Conservation (phyloP, 2,888 invertebrate species). For the Homarus gammarus region DNA sequence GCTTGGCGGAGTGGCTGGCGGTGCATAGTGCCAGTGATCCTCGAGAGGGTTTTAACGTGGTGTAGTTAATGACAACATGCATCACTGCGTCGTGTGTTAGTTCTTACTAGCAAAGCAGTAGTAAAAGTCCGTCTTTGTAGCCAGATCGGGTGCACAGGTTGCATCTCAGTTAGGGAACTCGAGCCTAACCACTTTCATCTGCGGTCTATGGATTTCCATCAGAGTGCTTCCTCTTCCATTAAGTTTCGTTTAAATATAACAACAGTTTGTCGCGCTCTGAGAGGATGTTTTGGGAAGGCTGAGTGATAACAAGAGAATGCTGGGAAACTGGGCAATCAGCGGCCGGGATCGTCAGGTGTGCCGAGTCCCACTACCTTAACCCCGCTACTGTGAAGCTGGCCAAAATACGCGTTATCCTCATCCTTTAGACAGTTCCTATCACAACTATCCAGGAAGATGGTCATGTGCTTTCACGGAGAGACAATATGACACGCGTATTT, state of each 20-base stretch:
- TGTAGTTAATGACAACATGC: too few species aligned
- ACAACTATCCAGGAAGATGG: slow-evolving; percentile 4
- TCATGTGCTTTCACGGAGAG: slow-evolving; percentile 21
- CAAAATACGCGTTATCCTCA: slow-evolving; percentile 29
- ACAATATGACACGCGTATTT: slow-evolving; percentile 10
- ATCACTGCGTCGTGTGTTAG: neutral
- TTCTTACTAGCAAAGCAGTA: neutral
- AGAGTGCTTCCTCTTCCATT: slow-evolving; percentile 37
- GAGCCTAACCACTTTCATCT: slow-evolving; percentile 62
- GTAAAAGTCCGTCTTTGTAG: slow-evolving; percentile 33
- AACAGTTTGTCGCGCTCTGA: neutral
- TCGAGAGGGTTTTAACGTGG: neutral
- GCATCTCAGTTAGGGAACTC: slow-evolving; percentile 68
- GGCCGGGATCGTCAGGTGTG: slow-evolving; percentile 68
- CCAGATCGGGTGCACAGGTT: slow-evolving; percentile 50
- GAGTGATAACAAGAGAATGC: slow-evolving; percentile 64
- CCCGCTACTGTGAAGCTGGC: slow-evolving; percentile 38
- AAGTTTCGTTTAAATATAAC: slow-evolving; percentile 42
- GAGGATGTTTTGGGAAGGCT: slow-evolving; percentile 17
- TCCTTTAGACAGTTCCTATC: slow-evolving; percentile 42
- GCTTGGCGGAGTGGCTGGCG: neutral
- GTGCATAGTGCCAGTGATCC: neutral
- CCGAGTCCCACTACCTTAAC: slow-evolving; percentile 58
- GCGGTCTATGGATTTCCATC: slow-evolving; percentile 34
- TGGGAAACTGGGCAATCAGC: slow-evolving; percentile 71